A percentile compares a stretch with the other conserved stretches of the same genome.
Evolutionary conservation across 2,113 vertebrate genomes (phyloP).

Genomic region (Sminthopsis crassicaudata): DNA sequence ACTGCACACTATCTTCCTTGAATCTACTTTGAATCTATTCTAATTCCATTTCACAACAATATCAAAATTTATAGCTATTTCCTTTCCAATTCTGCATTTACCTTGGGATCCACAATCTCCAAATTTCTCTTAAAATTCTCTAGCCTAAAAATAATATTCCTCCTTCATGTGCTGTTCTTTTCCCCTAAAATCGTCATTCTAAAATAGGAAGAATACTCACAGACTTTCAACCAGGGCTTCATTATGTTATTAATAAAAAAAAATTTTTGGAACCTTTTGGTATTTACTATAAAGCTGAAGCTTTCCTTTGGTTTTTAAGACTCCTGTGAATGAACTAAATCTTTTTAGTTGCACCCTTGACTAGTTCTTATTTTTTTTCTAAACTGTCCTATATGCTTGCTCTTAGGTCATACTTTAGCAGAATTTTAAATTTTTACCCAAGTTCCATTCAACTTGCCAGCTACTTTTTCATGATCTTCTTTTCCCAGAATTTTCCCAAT

Average conservation of each 20-base stretch:
- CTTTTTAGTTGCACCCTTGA: neutral
- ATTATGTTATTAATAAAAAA: neutral
- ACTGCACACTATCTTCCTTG: neutral
- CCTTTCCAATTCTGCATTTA: constrained; percentile 14
- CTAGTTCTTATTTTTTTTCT: neutral
- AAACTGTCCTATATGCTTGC: neutral
- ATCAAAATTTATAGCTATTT: neutral
- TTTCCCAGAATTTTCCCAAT: neutral
- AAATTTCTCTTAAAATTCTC: neutral
- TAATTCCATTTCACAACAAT: neutral
- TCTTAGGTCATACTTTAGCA: neutral
- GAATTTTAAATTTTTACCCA: neutral
- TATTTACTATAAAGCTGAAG: neutral
- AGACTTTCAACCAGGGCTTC: neutral
- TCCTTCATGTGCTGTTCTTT: neutral
- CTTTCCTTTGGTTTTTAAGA: neutral
- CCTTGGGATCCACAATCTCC: neutral
- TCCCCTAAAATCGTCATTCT: neutral
- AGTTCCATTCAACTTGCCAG: neutral
- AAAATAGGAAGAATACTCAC: neutral
- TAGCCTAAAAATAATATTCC: neutral
- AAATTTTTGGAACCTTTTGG: neutral
- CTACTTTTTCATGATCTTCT: constrained; percentile 33
- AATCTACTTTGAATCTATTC: constrained; percentile 28
- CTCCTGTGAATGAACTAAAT: neutral